These are phyloP conservation scores for Natator depressus DNA, from an alignment of 2,113 vertebrate genomes.

Conservation along the genomic window DNA sequence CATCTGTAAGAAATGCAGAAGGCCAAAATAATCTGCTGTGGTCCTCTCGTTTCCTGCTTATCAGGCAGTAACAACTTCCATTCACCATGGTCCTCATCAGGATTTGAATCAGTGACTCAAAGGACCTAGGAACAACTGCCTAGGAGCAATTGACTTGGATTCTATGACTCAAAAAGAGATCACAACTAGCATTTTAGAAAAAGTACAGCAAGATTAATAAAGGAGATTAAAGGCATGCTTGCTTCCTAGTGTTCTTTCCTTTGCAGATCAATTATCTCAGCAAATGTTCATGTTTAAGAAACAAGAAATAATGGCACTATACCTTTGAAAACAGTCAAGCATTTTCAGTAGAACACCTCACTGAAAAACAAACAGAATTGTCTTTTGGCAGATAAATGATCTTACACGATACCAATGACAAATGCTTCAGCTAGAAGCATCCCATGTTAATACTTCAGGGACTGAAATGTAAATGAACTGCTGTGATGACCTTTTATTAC, in stretches of 20 bases:
- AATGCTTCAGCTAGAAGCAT: not conserved
- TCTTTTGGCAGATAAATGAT: not conserved
- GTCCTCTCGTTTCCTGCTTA: not conserved
- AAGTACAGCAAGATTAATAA: not conserved
- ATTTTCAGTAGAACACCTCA: not conserved
- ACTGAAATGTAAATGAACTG: slow-evolving; percentile 3
- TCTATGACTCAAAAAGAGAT: not conserved
- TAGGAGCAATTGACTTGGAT: not conserved
- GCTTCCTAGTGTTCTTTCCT: not conserved
- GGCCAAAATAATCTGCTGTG: not conserved
- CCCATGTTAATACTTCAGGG: not conserved
- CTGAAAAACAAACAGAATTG: not conserved
- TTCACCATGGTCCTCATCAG: not conserved
- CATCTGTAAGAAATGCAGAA: not conserved
- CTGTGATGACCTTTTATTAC: not conserved
- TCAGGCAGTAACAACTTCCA: not conserved
- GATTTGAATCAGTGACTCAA: not conserved
- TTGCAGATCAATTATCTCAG: not conserved
- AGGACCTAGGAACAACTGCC: not conserved
- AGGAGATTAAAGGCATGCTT: not conserved
- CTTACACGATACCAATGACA: not conserved
- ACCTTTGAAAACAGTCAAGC: not conserved
- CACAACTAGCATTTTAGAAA: not conserved
- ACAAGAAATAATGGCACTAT: not conserved
- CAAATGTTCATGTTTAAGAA: not conserved